These are phyloP conservation scores for Stichodactyla helianthus DNA, from an alignment of 64 coral and sea anemone species.

Conservation along the genomic window DNA sequence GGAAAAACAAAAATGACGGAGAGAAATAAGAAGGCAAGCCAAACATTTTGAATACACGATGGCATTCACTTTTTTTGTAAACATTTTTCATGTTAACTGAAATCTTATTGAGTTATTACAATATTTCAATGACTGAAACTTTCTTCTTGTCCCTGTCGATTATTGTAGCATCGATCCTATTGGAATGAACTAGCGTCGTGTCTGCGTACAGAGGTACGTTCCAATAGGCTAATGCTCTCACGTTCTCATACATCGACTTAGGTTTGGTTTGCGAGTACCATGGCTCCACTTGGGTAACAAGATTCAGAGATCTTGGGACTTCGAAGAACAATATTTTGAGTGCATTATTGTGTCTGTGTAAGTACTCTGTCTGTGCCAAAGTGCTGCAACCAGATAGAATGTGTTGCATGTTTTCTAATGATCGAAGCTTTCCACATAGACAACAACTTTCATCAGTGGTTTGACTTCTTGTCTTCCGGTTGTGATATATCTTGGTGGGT, in stretches of 20 bases:
- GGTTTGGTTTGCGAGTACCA: constrained; percentile 16
- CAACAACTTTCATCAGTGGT: background rate
- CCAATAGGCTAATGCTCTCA: background rate
- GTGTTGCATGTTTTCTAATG: background rate
- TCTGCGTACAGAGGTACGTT: constrained; percentile 6
- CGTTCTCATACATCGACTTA: background rate
- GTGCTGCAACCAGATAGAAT: too few relatives aligned
- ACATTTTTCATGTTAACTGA: too few relatives aligned
- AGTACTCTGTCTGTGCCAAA: background rate
- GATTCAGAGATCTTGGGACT: background rate
- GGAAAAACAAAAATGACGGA: too few relatives aligned
- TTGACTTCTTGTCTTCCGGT: background rate
- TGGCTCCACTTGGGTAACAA: constrained; percentile 8
- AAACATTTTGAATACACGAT: too few relatives aligned
- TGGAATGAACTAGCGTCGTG: too few relatives aligned
- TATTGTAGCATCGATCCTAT: too few relatives aligned
- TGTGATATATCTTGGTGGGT: background rate
- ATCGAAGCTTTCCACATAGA: background rate
- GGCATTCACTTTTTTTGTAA: too few relatives aligned
- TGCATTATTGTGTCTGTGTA: constrained; percentile 12
- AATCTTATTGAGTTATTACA: too few relatives aligned
- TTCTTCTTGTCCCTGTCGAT: too few relatives aligned
- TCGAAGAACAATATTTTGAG: background rate
- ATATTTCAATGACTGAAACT: background rate
- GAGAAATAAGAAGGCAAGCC: too few relatives aligned